Evolutionary conservation across 2,113 vertebrate species (phyloP).

Genomic region (Seriola dumerili): DNA sequence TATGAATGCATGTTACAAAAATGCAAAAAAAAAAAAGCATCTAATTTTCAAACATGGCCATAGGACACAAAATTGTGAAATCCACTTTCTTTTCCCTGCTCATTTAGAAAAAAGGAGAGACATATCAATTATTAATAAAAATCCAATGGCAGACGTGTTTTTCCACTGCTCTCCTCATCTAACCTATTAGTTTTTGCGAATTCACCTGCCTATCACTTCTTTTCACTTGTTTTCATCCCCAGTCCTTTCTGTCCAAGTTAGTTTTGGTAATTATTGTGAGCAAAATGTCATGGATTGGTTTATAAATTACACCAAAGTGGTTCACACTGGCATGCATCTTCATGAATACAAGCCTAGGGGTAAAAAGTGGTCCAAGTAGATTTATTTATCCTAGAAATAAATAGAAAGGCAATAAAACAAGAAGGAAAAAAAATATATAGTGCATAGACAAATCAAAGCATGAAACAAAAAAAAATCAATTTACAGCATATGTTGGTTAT

Average conservation of each 20-base stretch:
- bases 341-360: background rate
- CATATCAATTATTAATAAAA: conserved; percentile 39
- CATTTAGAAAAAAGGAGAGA: conserved; percentile 36
- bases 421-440: background rate
- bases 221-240: background rate
- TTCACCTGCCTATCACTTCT: background rate
- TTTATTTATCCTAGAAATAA: background rate
- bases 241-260: background rate
- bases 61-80: conserved; percentile 24
- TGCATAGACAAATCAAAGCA: background rate
- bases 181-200: conserved; percentile 2
- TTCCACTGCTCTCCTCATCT: conserved; percentile 5
- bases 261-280: conserved; percentile 14
- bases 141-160: background rate
- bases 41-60: background rate
- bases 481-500: conserved; percentile 5
- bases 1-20: background rate
- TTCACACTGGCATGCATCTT: conserved; percentile 12
- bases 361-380: background rate
- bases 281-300: conserved; percentile 2
- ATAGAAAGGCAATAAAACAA: background rate
- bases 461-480: background rate
- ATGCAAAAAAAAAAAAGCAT: background rate
- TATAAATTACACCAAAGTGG: conserved; percentile 22
- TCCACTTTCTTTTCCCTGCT: conserved; percentile 1